A percentile compares a stretch with the other conserved stretches of the same genome.
These are phyloP conservation scores for Coelinius sp. DNA, from an alignment of 2,888 invertebrate species.

Conservation along the genomic window DNA sequence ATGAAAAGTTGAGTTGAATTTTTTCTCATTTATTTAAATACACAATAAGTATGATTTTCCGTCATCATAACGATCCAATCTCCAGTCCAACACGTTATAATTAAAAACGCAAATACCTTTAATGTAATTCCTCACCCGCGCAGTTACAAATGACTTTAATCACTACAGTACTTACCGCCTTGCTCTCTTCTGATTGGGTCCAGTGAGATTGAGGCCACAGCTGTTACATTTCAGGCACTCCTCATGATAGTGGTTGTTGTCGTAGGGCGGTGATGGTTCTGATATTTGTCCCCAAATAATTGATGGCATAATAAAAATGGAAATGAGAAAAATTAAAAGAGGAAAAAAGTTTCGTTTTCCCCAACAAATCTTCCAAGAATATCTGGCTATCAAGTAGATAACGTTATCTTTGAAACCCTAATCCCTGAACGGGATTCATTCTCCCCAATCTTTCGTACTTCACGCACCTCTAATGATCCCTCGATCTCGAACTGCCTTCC, in stretches of 20 bases:
- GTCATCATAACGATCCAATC: no score
- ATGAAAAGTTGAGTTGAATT: conserved; percentile 42
- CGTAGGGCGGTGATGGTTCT: conserved; percentile 93
- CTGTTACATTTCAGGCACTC: conserved; percentile 97
- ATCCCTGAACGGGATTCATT: background rate
- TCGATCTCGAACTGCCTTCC: conserved; percentile 5
- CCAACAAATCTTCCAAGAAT: background rate
- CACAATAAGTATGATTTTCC: no score
- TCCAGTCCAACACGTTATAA: no score
- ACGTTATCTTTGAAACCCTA: no score
- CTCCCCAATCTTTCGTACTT: background rate
- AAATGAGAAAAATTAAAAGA: conserved; percentile 33
- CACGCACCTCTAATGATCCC: background rate
- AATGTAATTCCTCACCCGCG: background rate
- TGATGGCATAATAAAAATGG: conserved; percentile 40
- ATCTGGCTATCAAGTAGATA: no score
- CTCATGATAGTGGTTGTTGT: conserved; percentile 97
- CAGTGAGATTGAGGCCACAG: conserved; percentile 93
- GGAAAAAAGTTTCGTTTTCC: background rate
- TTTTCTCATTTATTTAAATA: no score
- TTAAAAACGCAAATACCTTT: background rate
- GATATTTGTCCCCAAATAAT: conserved; percentile 58
- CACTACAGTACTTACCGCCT: conserved; percentile 60
- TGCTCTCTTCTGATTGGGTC: conserved; percentile 81
- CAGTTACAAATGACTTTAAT: background rate